phyloP scores from a whole-genome alignment of 2,797 vertebrate genomes.

The Otolemur crassicaudatus region DNA sequence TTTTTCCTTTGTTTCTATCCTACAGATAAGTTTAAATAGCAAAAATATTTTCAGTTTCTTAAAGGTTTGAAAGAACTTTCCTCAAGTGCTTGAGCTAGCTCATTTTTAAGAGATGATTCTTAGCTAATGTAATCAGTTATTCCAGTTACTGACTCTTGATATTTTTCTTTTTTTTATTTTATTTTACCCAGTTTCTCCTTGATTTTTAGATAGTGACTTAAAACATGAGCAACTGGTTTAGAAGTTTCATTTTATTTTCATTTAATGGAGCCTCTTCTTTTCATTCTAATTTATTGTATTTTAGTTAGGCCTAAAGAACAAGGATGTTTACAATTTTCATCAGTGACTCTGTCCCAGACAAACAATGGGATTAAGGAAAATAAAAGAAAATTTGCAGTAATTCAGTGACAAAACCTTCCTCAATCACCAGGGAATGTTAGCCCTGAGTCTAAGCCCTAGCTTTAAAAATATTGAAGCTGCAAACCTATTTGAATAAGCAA shows the following conservation, averaged over 20 bases:
- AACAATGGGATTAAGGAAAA: not conserved
- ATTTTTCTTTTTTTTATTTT: not conserved
- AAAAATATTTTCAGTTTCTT: not conserved
- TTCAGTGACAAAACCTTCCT: not conserved
- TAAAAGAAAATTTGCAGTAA: not conserved
- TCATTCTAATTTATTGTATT: constrained; percentile 1
- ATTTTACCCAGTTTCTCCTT: not conserved
- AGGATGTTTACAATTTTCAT: not conserved
- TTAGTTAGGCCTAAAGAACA: not conserved
- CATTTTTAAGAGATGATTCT: not conserved
- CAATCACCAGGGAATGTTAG: not conserved
- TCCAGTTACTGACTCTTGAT: not conserved
- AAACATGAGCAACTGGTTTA: not conserved
- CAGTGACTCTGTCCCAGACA: not conserved
- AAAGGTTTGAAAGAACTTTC: not conserved
- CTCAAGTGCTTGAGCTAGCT: not conserved
- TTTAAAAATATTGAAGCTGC: not conserved
- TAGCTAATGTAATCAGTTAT: not conserved
- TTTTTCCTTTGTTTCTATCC: not conserved
- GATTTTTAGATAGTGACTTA: not conserved
- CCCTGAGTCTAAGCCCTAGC: not conserved
- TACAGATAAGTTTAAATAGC: not conserved
- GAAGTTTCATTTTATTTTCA: not conserved
- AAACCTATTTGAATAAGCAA: constrained; percentile 9
- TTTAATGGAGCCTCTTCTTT: not conserved